Conservation (phyloP, 2,113 vertebrate species). For the Sinocyclocheilus anophthalmus region DNA sequence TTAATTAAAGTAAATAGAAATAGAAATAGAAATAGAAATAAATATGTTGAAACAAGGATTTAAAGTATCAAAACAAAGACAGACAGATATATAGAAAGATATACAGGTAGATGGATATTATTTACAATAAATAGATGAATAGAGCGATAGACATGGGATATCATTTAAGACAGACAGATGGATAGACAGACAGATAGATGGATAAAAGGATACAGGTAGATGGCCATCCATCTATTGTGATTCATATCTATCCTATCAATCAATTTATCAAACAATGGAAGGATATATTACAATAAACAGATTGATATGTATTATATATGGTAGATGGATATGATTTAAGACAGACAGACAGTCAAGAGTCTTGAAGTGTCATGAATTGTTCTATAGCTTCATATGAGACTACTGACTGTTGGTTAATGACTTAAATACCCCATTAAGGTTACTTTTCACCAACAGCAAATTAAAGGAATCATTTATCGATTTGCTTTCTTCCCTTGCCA, state of each 20-base stretch:
- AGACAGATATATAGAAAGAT: too few species aligned
- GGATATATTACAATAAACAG: too few species aligned
- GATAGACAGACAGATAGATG: background rate
- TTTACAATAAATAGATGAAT: background rate
- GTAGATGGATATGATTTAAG: too few species aligned
- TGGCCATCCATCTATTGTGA: background rate
- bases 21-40: too few species aligned
- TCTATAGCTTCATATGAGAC: background rate
- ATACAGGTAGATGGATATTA: background rate
- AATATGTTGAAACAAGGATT: too few species aligned
- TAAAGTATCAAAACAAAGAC: too few species aligned
- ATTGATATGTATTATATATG: too few species aligned
- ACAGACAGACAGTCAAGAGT: background rate
- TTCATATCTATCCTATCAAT: background rate
- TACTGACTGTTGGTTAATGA: background rate
- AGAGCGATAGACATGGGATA: too few species aligned
- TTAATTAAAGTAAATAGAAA: too few species aligned
- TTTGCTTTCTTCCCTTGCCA: background rate
- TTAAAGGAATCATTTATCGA: constrained; percentile 15
- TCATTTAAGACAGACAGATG: background rate
- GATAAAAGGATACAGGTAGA: too few species aligned
- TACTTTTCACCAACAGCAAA: constrained; percentile 6
- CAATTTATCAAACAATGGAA: background rate
- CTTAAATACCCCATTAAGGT: too few species aligned
- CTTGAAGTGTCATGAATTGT: background rate